These are phyloP conservation scores for Chrosomus eos DNA, from an alignment of 2,797 vertebrate species.

Conservation along the genomic window DNA sequence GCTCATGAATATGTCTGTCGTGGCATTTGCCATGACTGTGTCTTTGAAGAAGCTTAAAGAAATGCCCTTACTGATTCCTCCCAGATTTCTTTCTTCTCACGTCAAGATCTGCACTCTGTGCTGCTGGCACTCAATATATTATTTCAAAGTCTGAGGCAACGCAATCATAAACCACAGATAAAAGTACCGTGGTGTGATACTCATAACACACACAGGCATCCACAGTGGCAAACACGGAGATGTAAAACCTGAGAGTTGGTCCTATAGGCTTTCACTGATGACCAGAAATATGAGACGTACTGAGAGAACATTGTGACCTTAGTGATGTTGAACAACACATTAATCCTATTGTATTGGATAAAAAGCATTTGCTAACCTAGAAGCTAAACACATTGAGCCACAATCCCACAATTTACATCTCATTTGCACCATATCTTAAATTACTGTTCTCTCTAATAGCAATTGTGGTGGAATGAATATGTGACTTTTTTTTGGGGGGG, in stretches of 20 bases:
- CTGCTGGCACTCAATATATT: slow-evolving; percentile 63
- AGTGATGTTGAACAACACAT: neutral
- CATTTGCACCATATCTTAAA: neutral
- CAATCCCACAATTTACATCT: neutral
- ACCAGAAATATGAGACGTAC: neutral
- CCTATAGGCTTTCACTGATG: neutral
- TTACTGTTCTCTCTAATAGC: neutral
- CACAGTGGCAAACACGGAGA: neutral
- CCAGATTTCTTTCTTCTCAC: slow-evolving; percentile 70
- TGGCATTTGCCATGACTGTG: slow-evolving; percentile 59
- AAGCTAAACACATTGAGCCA: neutral
- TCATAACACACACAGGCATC: neutral
- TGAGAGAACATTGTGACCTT: neutral
- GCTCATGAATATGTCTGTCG: slow-evolving; percentile 49
- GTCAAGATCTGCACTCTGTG: slow-evolving; percentile 59
- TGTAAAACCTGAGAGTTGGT: neutral
- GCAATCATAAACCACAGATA: slow-evolving; percentile 62
- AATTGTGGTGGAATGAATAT: neutral
- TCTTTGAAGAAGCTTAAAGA: slow-evolving; percentile 68
- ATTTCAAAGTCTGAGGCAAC: slow-evolving; percentile 71
- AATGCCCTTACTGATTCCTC: slow-evolving; percentile 59
- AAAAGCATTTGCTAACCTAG: neutral
- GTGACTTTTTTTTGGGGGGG: neutral
- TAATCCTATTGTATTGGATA: neutral
- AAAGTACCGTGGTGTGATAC: slow-evolving; percentile 56